A percentile compares a stretch with the other conserved stretches of the same genome.
Evolutionary conservation across 92 coral and sea anemone species (phyloP).

Genomic region (Actinostola sp.): DNA sequence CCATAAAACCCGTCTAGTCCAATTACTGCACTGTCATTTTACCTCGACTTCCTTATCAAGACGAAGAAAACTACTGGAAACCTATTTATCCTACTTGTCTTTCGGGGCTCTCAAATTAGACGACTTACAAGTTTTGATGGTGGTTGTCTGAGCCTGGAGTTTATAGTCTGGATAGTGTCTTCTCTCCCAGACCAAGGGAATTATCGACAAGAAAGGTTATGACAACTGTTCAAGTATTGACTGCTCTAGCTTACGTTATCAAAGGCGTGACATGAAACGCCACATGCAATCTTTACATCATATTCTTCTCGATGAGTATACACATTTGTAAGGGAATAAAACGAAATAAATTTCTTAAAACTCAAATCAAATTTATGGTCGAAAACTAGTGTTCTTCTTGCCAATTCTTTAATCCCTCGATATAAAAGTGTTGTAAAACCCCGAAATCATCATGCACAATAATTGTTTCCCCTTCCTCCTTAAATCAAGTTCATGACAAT

Average conservation of each 20-base stretch:
- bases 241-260: background rate
- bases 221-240: constrained; percentile 8
- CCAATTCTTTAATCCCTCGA: too few species aligned
- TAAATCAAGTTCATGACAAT: background rate
- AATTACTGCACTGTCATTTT: background rate
- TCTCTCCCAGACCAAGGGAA: background rate
- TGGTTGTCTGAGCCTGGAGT: background rate
- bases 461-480: too few species aligned
- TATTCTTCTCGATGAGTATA: background rate
- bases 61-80: background rate
- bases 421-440: too few species aligned
- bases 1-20: too few species aligned
- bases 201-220: background rate
- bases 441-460: too few species aligned
- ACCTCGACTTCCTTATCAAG: constrained; percentile 28
- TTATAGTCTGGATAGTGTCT: constrained; percentile 13
- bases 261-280: constrained; percentile 16
- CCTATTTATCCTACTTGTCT: constrained; percentile 14
- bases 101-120: background rate
- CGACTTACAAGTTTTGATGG: constrained; percentile 15
- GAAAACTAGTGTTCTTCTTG: too few species aligned
- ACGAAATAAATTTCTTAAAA: too few species aligned
- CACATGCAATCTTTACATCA: background rate
- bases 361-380: too few species aligned
- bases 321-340: too few species aligned